Base-by-base conservation (phyloP, 2,888 invertebrate species). In the Heliconius erato region DNA sequence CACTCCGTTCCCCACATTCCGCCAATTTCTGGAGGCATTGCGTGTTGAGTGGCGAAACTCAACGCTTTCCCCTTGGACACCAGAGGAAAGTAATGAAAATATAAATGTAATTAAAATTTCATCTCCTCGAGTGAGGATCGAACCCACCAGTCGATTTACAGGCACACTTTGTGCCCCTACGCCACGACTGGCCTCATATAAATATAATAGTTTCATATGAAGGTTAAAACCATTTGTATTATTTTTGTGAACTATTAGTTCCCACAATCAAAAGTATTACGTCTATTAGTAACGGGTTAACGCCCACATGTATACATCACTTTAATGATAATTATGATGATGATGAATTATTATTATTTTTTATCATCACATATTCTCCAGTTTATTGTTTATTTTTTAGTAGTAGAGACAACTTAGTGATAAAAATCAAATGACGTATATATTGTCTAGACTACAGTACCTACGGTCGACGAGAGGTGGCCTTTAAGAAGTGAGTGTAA, bases 281-380 rank as follows among this genome's bases (percentile, higher is more conserved):
- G 54, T 49, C 35, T 59, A 59, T 81, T 78, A 77, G 81, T 78
- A 81, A 72, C 78, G 78, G 76, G 59, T 65, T 78, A 28, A 81
- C 81, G 81, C 81, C 77, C 59, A 23, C 71, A 9, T 54, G 71
- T 81, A 63, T 63, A 32, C 32, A 78, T 81, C 81, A 81, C 28
- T 35, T 35, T 78, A 49, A 81, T 81, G 81, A 71, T 81, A 65
- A 81, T 81, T 69, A 80, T 78, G 77, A 81, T 77, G 23, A 65
- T 44, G 40, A 71, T 44, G 23, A 44, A 40, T 32, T 71, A 4
- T 44, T n/a, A 40, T 72, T 72, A 44, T 26, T 44, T 26, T 26
- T 44, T 40, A 40, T 40, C 26, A n/a, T 71, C 23, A 71, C 9
- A 12, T n/a, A n/a, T 1, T 63, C 63, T n/a, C 63, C 11, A 12